These are phyloP conservation scores for Enteromius thamalakanensis DNA, from an alignment of 2,797 vertebrate genomes.

Conservation along the genomic window DNA sequence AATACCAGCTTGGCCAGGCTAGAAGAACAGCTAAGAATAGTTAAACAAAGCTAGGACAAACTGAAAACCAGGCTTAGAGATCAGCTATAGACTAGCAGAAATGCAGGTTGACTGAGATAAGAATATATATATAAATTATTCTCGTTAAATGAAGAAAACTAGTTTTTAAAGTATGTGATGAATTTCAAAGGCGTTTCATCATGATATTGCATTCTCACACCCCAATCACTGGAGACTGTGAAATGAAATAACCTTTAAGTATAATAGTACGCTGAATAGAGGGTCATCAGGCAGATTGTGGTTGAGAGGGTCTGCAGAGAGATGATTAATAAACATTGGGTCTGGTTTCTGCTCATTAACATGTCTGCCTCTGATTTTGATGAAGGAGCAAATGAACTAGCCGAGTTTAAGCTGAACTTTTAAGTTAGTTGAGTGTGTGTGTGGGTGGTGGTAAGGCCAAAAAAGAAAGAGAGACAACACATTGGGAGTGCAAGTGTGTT, in stretches of 20 bases:
- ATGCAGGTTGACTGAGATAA: not conserved
- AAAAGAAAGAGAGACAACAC: conserved; percentile 1
- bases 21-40: not conserved
- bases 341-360: conserved; percentile 75
- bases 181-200: conserved; percentile 38
- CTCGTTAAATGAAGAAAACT: not conserved
- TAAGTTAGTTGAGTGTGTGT: conserved; percentile 16
- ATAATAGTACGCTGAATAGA: conserved; percentile 51
- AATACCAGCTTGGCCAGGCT: not conserved
- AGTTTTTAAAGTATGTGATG: conserved; percentile 1
- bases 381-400: conserved; percentile 74
- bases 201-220: conserved; percentile 17
- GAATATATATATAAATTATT: not conserved
- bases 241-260: conserved; percentile 44
- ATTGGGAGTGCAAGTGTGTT: conserved; percentile 42
- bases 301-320: conserved; percentile 68
- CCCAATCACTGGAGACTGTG: conserved; percentile 34
- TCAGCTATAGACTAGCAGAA: not conserved
- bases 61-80: not conserved
- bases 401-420: conserved; percentile 56
- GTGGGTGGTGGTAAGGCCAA: conserved; percentile 21
- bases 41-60: not conserved
- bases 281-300: conserved; percentile 67
- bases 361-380: conserved; percentile 66
- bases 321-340: conserved; percentile 75